Percentiles rank a stretch among this genome's conserved stretches.
These are phyloP conservation scores for Bombus ignitus DNA, from an alignment of 1,140 invertebrate species.

Conservation along the genomic window DNA sequence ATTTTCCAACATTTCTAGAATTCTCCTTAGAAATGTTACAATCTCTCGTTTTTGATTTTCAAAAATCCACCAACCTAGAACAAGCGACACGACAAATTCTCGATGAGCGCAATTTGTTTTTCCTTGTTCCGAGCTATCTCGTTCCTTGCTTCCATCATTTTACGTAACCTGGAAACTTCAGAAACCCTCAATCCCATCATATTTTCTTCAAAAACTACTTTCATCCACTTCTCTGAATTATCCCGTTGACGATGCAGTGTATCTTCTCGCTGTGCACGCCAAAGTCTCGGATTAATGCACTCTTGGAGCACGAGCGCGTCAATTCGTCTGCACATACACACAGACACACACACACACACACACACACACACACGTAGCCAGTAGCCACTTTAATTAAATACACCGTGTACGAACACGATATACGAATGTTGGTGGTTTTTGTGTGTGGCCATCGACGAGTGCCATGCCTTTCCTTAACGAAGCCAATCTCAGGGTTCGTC, in stretches of 20 bases:
- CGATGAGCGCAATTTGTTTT: not conserved
- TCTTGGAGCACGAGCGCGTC: not conserved
- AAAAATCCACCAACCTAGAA: no score
- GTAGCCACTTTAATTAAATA: constrained; percentile 39
- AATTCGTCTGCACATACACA: not conserved
- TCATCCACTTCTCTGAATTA: constrained; percentile 10
- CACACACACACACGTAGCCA: not conserved
- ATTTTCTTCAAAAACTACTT: not conserved
- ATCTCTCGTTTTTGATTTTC: no score
- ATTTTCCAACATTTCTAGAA: no score
- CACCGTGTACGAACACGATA: not conserved
- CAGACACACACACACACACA: no score
- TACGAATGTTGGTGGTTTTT: constrained; percentile 25
- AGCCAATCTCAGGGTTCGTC: constrained; percentile 64
- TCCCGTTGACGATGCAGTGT: constrained; percentile 20
- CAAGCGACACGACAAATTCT: no score
- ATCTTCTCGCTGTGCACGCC: not conserved
- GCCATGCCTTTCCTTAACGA: constrained; percentile 65
- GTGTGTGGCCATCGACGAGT: constrained; percentile 27
- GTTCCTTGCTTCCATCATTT: not conserved
- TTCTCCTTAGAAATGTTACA: no score
- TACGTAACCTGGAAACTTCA: not conserved
- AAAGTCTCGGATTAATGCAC: constrained; percentile 52
- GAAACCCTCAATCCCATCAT: not conserved
- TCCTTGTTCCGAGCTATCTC: not conserved